Conservation (phyloP, 2,113 vertebrate genomes). For the Notothenia rossii region DNA sequence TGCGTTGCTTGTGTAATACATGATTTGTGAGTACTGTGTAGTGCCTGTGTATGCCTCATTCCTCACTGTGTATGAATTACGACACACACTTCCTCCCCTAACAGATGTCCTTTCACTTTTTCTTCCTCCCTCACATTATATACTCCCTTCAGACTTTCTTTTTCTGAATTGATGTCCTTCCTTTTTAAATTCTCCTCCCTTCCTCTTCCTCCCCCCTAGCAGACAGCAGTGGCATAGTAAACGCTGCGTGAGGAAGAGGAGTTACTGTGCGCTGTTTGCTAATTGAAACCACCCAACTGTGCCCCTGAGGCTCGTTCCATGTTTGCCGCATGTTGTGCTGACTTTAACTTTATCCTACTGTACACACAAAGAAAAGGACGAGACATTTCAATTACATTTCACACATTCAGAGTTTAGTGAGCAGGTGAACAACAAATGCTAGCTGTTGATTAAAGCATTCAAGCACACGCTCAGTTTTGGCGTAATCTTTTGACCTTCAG, state of each 20-base stretch:
- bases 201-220: background rate
- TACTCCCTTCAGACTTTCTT: background rate
- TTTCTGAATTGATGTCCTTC: background rate
- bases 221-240: background rate
- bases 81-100: background rate
- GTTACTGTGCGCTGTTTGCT: constrained; percentile 20
- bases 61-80: constrained; percentile 10
- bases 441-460: too few relatives aligned
- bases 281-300: constrained; percentile 31
- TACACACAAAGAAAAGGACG: background rate
- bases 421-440: background rate
- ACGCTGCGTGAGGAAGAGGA: background rate
- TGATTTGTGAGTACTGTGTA: background rate
- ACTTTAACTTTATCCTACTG: constrained; percentile 4
- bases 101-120: constrained; percentile 20
- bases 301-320: constrained; percentile 16
- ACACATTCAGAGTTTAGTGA: background rate
- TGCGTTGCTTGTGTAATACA: background rate
- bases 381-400: constrained; percentile 1
- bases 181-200: background rate
- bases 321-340: constrained; percentile 2
- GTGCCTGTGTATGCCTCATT: background rate
- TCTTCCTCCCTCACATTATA: background rate
- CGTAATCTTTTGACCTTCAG: too few relatives aligned
- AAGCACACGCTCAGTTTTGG: too few relatives aligned